Base-by-base conservation (phyloP, 2,113 vertebrate genomes). In the Amphiprion ocellaris region DNA sequence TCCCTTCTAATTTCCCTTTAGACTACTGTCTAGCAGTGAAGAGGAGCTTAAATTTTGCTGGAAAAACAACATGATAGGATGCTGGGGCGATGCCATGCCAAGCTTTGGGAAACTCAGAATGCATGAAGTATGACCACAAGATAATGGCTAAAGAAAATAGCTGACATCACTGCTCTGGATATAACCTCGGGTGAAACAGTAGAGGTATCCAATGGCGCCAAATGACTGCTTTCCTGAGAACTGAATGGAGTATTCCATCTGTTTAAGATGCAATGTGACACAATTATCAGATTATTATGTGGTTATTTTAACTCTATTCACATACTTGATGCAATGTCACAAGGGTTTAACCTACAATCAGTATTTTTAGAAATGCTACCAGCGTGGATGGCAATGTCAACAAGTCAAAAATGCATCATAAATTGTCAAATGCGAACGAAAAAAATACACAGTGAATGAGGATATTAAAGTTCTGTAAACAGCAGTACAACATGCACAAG, bases 91-190 rank as follows among this genome's bases (percentile, higher is more conserved):
- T n/a, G 55, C 58, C 62, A 55, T 49, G 77, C 59, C 68, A 79
- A 83, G 58, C 76, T 82, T 62, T 26, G 67, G 58, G 53, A 54
- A 72, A 67, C 46, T 52, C 16, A 26, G 44, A 37, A 85, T 75
- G 67, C 83, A 78, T 47, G 30, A 30, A 30, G 30, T 30, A 30
- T 30, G 55, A 88, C 84, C 81, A 56, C 81, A 79, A 72, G 70
- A 82, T 83, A 83, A 84, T 85, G 53, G 81, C 71, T 52, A 86
- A 88, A 67, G 61, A 89, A 91, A 90, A 87, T 16, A 82, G 73
- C 72, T 92, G 91, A 93, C 81, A 83, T 87, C 79, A 89, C 65
- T 61, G 66, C 65, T 66, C 46, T 62, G 64, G 58, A 53, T 56
- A 68, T 47, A 74, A 67, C 21, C 5, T 8, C 21, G 49, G 26